Conservation (phyloP, 2,113 vertebrate genomes). For the Petaurus breviceps region DNA sequence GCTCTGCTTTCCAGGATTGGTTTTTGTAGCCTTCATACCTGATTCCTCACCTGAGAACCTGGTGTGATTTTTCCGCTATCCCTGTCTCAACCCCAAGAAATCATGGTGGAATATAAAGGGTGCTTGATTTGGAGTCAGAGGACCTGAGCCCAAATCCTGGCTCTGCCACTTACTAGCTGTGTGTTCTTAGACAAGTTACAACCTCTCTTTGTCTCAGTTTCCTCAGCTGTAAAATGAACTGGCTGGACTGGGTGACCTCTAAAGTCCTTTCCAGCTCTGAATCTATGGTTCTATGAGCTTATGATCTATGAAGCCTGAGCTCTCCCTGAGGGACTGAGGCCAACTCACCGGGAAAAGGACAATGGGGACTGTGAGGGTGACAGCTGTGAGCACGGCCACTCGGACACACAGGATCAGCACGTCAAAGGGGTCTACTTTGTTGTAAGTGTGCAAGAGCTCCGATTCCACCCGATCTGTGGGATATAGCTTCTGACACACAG, state of each 20-base stretch:
- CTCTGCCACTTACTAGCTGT: background rate
- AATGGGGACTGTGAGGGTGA: slow-evolving; percentile 97
- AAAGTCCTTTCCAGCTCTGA: background rate
- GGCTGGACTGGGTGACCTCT: background rate
- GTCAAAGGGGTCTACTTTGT: slow-evolving; percentile 92
- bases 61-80: background rate
- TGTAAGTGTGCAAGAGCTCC: slow-evolving; percentile 97
- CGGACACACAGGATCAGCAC: slow-evolving; percentile 96
- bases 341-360: slow-evolving; percentile 96
- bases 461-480: slow-evolving; percentile 90
- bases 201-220: background rate
- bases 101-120: background rate
- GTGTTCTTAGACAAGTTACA: background rate
- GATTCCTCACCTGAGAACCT: background rate
- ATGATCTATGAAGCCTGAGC: background rate
- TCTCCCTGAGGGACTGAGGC: background rate
- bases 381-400: slow-evolving; percentile 95
- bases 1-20: background rate
- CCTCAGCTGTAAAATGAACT: background rate
- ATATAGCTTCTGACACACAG: background rate
- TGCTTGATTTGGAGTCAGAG: background rate
- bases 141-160: background rate
- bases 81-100: background rate
- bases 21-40: background rate
- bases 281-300: background rate